phyloP scores from a whole-genome alignment of 1,140 invertebrate species.

The Macrobrachium nipponense region DNA sequence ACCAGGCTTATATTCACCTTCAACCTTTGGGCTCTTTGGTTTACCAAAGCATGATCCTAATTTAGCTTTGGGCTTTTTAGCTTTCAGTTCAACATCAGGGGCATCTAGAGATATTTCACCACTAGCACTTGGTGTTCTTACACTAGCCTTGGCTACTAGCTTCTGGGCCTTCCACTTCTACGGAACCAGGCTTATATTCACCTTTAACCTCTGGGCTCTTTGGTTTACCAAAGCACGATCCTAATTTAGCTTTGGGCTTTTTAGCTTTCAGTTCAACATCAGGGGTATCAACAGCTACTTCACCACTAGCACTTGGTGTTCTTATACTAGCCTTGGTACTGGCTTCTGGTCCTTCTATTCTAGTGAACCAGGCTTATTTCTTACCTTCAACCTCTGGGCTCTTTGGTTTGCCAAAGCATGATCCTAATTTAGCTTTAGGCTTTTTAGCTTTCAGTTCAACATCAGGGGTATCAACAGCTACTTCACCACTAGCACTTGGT shows the following conservation, averaged over 20 bases:
- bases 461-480: constrained; percentile 17
- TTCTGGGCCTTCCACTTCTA: constrained; percentile 42
- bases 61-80: constrained; percentile 13
- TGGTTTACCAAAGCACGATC: constrained; percentile 23
- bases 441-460: constrained; percentile 21
- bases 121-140: too few relatives aligned
- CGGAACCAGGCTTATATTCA: background rate
- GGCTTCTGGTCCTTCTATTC: constrained; percentile 20
- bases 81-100: background rate
- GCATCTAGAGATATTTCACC: too few relatives aligned
- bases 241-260: constrained; percentile 3
- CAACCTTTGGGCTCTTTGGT: constrained; percentile 19
- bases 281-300: background rate
- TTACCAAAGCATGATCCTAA: constrained; percentile 50
- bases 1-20: background rate
- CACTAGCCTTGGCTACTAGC: background rate
- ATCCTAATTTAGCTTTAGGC: constrained; percentile 27
- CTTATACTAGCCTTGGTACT: background rate
- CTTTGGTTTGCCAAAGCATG: constrained; percentile 26
- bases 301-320: background rate
- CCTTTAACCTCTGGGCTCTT: background rate
- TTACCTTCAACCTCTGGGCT: constrained; percentile 15
- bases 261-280: background rate
- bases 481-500: background rate
- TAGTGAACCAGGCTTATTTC: background rate